Evolutionary conservation across 2,888 invertebrate genomes (phyloP), one percentile per base, ranked within the genome.

Genomic region (Meloe dianella): DNA sequence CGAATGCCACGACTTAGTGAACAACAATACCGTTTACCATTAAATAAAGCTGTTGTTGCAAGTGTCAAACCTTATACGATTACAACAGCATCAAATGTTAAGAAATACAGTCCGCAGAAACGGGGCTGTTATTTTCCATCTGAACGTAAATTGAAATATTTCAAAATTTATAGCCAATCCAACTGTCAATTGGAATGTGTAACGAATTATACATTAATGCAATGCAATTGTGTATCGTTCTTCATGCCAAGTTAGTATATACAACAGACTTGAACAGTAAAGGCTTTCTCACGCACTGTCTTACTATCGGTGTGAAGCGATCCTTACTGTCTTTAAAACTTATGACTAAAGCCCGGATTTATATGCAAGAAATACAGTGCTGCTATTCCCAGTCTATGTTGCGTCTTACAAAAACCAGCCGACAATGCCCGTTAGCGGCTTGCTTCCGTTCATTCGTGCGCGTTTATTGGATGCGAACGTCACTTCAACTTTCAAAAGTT

Each of bases 111-210:
- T 61, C 88, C 91, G 0, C 80, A 85, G 56, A 87, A 88, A 58
- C 87, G 91, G 2, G 88, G 89, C 78, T 92, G 91, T 76, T 91
- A 87, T 80, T 91, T 91, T 79, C 87, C 89, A 69, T 82, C 82
- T 57, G 91, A 91, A 77, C 86, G 89, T 17, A 85, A 87, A 72
- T 84, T 91, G 59, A 85, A 84, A 61, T 91, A 86, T 79, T 91
- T 89, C 78, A 88, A 88, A 81, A 85, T 88, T 38, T 92, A 92
- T 81, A 90, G 91, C 0, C 90, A 91, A 79, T 85, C 87, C 62
- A 91, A 91, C 78, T 92, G 91, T 75, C 88, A 90, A 76, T 84
- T 90, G 78, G 92, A 92, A 80, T 92, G 91, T 73, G 80, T 90
- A 63, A 86, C 90, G 1, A 91, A 91, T 80, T 90, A 87, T 70